A percentile compares a stretch with the other conserved stretches of the same genome.
Conservation (phyloP, 2,113 vertebrate genomes). For the Lamprotornis superbus region DNA sequence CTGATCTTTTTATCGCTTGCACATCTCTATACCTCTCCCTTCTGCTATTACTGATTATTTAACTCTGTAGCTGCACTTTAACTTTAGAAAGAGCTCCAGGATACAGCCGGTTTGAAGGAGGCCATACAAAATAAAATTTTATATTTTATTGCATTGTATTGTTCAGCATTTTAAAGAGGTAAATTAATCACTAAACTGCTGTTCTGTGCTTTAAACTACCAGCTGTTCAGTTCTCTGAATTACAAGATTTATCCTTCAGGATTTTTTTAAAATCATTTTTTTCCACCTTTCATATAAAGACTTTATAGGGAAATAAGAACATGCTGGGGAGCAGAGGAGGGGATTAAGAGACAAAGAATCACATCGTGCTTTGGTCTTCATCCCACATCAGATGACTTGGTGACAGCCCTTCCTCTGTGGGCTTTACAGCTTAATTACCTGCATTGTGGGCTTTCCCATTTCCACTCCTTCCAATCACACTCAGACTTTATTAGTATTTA, state of each 20-base stretch:
- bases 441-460: conserved; percentile 37
- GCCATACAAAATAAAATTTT: conserved; percentile 38
- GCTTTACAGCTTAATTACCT: conserved; percentile 70
- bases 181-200: conserved; percentile 76
- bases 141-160: conserved; percentile 54
- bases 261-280: conserved; percentile 26
- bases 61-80: conserved; percentile 31
- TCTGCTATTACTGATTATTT: conserved; percentile 45
- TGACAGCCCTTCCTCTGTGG: conserved; percentile 59
- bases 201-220: conserved; percentile 73
- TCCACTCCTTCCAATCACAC: conserved; percentile 15
- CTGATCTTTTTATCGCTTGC: background rate
- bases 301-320: conserved; percentile 55
- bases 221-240: conserved; percentile 73
- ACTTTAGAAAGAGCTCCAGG: conserved; percentile 27
- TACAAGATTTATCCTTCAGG: conserved; percentile 76
- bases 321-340: conserved; percentile 35
- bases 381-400: conserved; percentile 55
- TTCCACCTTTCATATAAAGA: conserved; percentile 26
- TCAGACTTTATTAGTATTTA: conserved; percentile 44
- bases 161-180: conserved; percentile 75
- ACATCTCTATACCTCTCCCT: background rate
- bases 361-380: conserved; percentile 46
- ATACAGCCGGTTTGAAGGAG: background rate
- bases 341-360: conserved; percentile 55